These are phyloP conservation scores for Lapara coniferarum DNA, from an alignment of 2,888 invertebrate species.

Conservation along the genomic window DNA sequence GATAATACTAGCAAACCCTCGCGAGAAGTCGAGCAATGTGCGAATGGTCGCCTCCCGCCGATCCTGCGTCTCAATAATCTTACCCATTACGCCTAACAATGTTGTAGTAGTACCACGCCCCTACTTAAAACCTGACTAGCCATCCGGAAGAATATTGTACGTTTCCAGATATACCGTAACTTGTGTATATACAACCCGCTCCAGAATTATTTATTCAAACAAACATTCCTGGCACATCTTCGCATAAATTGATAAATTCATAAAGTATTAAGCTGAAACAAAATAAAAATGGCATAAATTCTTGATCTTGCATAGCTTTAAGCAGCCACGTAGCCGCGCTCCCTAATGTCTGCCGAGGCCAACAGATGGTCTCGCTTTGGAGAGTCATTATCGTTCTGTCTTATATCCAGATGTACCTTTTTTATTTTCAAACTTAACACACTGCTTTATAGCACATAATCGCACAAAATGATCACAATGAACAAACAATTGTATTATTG, in stretches of 20 bases:
- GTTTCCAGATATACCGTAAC: too few species aligned
- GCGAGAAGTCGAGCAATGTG: too few species aligned
- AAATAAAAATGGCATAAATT: conserved; percentile 22
- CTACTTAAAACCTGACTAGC: too few species aligned
- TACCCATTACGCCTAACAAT: too few species aligned
- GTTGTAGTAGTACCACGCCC: too few species aligned
- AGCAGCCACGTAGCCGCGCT: conserved; percentile 43
- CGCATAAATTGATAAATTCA: conserved; percentile 7
- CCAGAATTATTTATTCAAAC: too few species aligned
- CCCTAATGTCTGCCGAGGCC: conserved; percentile 72
- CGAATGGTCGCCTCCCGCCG: too few species aligned
- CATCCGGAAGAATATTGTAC: too few species aligned
- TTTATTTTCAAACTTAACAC: conserved; percentile 45
- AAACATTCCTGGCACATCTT: not conserved
- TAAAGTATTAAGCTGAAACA: conserved; percentile 17
- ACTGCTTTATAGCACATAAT: conserved; percentile 42
- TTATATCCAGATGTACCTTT: conserved; percentile 49
- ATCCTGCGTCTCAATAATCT: too few species aligned
- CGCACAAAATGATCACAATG: conserved; percentile 45
- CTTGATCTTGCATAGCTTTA: conserved; percentile 17
- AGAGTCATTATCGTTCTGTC: conserved; percentile 74
- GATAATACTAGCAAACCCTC: too few species aligned
- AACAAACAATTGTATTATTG: conserved; percentile 63
- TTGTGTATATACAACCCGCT: too few species aligned
- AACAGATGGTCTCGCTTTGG: conserved; percentile 72